Percentiles rank a stretch among this genome's conserved stretches.
Evolutionary conservation across 1,140 invertebrate genomes (phyloP).

Genomic region (Dermatophagoides farinae): DNA sequence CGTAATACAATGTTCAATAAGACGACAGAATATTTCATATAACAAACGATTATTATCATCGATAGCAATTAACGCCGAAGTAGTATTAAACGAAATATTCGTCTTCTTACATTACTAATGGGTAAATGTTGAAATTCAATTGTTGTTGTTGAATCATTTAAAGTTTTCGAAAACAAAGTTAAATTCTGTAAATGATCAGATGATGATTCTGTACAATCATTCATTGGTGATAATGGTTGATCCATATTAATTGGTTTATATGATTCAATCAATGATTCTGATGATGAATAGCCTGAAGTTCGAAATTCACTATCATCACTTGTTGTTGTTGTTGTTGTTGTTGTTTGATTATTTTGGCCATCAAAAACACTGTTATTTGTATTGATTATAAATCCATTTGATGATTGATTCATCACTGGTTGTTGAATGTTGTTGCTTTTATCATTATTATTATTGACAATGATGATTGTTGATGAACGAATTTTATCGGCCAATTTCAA

Average conservation of each 20-base stretch:
- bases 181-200: too few species aligned
- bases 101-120: neutral
- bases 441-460: neutral
- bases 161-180: neutral
- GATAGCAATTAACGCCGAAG: neutral
- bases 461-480: neutral
- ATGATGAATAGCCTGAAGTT: too few species aligned
- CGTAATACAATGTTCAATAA: neutral
- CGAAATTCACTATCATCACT: too few species aligned
- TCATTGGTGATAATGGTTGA: neutral
- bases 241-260: neutral
- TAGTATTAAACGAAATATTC: neutral
- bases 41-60: neutral
- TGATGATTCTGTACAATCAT: too few species aligned
- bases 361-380: neutral
- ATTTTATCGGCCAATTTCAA: slow-evolving; percentile 1
- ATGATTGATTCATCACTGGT: neutral
- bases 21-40: neutral
- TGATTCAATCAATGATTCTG: neutral
- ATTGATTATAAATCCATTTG: neutral
- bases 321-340: too few species aligned
- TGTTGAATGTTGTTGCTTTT: neutral
- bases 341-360: too few species aligned
- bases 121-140: neutral
- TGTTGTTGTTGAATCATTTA: neutral